Evolutionary conservation across 2,797 vertebrate species (phyloP).

Genomic region (Spatula clypeata): DNA sequence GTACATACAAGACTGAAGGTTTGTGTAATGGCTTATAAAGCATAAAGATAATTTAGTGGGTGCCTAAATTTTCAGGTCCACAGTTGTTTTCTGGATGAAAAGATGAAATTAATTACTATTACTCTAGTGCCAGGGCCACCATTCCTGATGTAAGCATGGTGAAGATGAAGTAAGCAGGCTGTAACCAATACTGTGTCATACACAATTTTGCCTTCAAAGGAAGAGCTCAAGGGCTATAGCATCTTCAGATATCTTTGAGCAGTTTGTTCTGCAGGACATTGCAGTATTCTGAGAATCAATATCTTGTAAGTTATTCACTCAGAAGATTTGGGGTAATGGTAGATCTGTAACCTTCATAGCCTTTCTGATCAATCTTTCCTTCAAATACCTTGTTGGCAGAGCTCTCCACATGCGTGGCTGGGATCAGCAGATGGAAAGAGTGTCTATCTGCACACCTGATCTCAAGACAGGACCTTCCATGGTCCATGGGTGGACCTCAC

Average conservation of each 20-base stretch:
- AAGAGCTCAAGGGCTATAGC: background rate
- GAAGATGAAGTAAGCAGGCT: too few species aligned
- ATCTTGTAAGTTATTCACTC: background rate
- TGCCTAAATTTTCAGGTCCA: background rate
- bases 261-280: background rate
- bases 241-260: background rate
- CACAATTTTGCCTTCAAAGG: background rate
- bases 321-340: background rate
- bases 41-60: background rate
- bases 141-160: too few species aligned
- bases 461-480: background rate
- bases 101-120: too few species aligned
- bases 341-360: background rate
- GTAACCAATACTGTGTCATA: too few species aligned
- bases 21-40: background rate
- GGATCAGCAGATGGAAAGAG: background rate
- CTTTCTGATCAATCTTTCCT: background rate
- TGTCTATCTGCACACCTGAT: background rate
- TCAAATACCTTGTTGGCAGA: background rate
- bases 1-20: background rate
- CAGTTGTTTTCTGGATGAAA: background rate
- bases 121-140: too few species aligned
- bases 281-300: background rate
- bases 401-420: background rate
- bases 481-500: background rate